Conservation (phyloP, 2,113 vertebrate species). For the Esox niger region DNA sequence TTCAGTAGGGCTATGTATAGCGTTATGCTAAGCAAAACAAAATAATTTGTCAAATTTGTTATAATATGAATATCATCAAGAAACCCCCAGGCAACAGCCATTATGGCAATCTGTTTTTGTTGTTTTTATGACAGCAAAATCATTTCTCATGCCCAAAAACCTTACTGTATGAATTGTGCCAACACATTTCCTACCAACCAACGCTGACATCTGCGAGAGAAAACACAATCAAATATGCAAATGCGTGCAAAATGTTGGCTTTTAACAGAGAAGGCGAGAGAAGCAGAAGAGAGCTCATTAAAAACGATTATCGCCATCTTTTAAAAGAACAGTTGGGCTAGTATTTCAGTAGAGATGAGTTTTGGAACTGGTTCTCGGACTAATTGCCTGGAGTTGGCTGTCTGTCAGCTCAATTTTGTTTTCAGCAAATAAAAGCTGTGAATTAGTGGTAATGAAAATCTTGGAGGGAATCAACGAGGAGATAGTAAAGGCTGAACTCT, state of each 20-base stretch:
- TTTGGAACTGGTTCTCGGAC: constrained; percentile 3
- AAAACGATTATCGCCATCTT: constrained; percentile 46
- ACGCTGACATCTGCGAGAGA: constrained; percentile 38
- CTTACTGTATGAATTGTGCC: constrained; percentile 41
- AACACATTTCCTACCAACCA: constrained; percentile 31
- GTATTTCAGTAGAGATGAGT: constrained; percentile 32
- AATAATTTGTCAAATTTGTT: too few relatives aligned
- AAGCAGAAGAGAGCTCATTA: constrained; percentile 43
- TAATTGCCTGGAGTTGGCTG: constrained; percentile 55
- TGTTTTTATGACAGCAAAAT: constrained; percentile 34
- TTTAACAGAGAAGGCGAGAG: constrained; percentile 32
- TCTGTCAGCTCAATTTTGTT: constrained; percentile 44
- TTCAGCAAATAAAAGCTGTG: constrained; percentile 39
- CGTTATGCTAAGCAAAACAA: too few relatives aligned
- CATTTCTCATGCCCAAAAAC: constrained; percentile 22
- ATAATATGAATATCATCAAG: background rate
- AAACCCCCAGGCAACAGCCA: background rate
- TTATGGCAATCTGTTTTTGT: constrained; percentile 7
- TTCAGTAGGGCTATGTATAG: too few relatives aligned
- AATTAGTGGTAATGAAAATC: constrained; percentile 37
- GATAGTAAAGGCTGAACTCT: background rate
- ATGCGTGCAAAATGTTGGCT: constrained; percentile 32
- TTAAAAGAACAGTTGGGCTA: constrained; percentile 49
- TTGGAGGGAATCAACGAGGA: background rate
- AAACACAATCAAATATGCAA: constrained; percentile 48